These are phyloP conservation scores for Channallabes apus DNA, from an alignment of 2,797 vertebrate species.

Conservation along the genomic window DNA sequence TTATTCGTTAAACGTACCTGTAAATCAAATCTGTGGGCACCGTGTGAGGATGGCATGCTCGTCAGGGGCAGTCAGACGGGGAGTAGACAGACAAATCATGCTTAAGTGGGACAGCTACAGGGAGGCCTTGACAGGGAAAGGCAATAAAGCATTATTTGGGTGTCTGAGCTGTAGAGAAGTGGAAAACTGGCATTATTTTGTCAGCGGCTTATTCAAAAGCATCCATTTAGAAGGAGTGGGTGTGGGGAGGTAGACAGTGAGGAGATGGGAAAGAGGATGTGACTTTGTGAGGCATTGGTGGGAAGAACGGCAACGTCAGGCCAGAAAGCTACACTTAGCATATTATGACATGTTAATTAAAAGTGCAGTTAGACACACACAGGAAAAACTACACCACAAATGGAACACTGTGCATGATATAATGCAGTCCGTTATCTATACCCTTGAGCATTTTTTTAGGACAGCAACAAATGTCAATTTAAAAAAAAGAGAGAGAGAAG, in stretches of 20 bases:
- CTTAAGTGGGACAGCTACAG: conserved; percentile 44
- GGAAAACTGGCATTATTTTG: conserved; percentile 51
- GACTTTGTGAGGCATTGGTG: conserved; percentile 34
- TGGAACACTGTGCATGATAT: background rate
- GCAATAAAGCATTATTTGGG: conserved; percentile 52
- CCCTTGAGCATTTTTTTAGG: background rate
- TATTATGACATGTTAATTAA: conserved; percentile 19
- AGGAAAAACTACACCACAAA: background rate
- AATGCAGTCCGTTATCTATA: background rate
- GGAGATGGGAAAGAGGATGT: conserved; percentile 45
- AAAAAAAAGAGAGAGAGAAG: too few relatives aligned
- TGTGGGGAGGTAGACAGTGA: conserved; percentile 30
- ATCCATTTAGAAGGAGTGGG: conserved; percentile 45
- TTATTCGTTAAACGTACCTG: conserved; percentile 46
- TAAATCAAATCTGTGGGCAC: conserved; percentile 46
- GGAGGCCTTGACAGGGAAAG: conserved; percentile 51
- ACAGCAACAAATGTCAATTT: background rate
- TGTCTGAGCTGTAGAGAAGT: conserved; percentile 47
- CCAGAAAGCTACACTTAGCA: conserved; percentile 15
- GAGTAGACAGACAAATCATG: conserved; percentile 48
- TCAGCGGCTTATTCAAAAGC: conserved; percentile 52
- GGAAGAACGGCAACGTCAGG: conserved; percentile 15
- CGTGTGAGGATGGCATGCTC: conserved; percentile 22
- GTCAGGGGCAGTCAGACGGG: conserved; percentile 31
- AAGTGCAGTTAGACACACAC: background rate